Evolutionary conservation across 2,888 invertebrate genomes (phyloP).

Genomic region (Thera obeliscata): DNA sequence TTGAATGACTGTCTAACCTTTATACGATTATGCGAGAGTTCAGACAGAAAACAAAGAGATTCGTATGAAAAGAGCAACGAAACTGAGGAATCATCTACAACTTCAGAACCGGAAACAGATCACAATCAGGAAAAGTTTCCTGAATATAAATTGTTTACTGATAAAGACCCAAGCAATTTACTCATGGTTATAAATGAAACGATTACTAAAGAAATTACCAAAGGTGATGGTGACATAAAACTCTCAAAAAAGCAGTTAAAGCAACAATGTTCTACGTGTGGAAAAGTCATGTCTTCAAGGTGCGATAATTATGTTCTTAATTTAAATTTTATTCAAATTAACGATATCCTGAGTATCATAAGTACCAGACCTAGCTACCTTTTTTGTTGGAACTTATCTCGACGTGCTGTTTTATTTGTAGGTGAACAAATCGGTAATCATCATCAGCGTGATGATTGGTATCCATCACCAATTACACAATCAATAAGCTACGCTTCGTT

Average conservation of each 20-base stretch:
- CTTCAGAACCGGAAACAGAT: constrained; percentile 28
- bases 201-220: constrained; percentile 23
- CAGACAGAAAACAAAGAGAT: constrained; percentile 60
- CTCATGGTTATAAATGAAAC: constrained; percentile 29
- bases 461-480: too few relatives aligned
- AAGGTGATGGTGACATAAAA: constrained; percentile 30
- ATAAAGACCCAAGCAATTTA: constrained; percentile 46
- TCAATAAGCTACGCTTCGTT: constrained; percentile 31
- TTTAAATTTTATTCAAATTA: too few relatives aligned
- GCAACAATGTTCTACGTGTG: constrained; percentile 78
- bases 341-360: too few relatives aligned
- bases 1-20: constrained; percentile 66
- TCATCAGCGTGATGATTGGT: too few relatives aligned
- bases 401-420: too few relatives aligned
- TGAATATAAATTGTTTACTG: constrained; percentile 41
- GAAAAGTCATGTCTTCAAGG: constrained; percentile 82
- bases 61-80: constrained; percentile 37
- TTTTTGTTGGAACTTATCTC: too few relatives aligned
- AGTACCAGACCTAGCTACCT: too few relatives aligned
- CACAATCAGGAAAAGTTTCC: constrained; percentile 29
- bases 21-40: constrained; percentile 61
- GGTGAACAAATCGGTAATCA: too few relatives aligned
- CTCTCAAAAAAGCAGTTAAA: constrained; percentile 41
- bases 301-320: constrained; percentile 39
- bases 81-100: constrained; percentile 27